These are phyloP conservation scores for Dichetophora obliterata DNA, from an alignment of 2,888 invertebrate genomes.

Conservation along the genomic window DNA sequence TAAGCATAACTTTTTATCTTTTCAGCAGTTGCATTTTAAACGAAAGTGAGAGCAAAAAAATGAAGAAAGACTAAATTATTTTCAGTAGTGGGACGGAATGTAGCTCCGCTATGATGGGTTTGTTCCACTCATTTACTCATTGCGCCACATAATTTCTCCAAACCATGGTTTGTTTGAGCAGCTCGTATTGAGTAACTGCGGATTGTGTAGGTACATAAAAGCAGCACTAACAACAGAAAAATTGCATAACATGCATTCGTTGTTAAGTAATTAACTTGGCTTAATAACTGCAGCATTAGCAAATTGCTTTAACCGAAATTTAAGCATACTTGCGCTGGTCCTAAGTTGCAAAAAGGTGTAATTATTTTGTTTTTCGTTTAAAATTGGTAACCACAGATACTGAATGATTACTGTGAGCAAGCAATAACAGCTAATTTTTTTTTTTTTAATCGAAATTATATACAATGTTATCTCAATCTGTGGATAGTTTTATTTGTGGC, in stretches of 20 bases:
- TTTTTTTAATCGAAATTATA: no score
- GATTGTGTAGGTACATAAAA: background rate
- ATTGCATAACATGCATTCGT: conserved; percentile 16
- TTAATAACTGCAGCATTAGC: conserved; percentile 29
- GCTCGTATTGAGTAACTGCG: background rate
- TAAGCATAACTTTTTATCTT: background rate
- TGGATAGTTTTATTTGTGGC: no score
- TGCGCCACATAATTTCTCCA: conserved; percentile 19
- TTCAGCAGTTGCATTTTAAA: background rate
- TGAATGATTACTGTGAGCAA: no score
- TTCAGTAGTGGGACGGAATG: no score
- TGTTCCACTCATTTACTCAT: conserved; percentile 1
- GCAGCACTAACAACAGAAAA: background rate
- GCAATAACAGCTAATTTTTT: no score
- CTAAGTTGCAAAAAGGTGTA: background rate
- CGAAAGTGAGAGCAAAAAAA: background rate
- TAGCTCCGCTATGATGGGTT: background rate
- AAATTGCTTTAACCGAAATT: conserved; percentile 3
- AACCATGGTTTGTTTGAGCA: background rate
- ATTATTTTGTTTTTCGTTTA: no score
- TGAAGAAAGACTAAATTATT: background rate
- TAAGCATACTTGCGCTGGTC: background rate
- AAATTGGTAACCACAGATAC: no score
- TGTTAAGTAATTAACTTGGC: conserved; percentile 29
- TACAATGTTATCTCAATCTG: no score